Percentiles rank a stretch among this genome's conserved stretches.
Evolutionary conservation across 2,797 vertebrate species (phyloP).

Genomic region (Artibeus lituratus): DNA sequence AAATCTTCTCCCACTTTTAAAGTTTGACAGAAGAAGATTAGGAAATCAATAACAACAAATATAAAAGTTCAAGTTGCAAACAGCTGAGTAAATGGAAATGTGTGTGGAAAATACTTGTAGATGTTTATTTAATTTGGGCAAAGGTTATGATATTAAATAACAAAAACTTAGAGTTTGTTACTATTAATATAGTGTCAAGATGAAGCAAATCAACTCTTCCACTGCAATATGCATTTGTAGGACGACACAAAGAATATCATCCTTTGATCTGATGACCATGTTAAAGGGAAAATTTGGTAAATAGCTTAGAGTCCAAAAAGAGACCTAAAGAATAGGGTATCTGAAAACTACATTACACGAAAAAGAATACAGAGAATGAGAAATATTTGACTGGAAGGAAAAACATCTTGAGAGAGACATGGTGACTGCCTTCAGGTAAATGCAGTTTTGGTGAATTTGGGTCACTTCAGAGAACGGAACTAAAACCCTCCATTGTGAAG

Average conservation of each 20-base stretch:
- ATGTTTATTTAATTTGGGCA: slow-evolving; percentile 2
- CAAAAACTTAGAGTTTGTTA: background rate
- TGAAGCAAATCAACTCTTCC: background rate
- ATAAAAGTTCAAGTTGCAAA: background rate
- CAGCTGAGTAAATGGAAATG: background rate
- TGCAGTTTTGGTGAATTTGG: background rate
- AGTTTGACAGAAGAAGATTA: background rate
- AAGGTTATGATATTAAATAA: background rate
- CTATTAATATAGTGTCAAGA: background rate
- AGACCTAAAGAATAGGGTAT: background rate
- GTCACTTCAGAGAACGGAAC: background rate
- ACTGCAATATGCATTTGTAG: background rate
- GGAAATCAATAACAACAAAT: background rate
- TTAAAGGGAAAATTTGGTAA: background rate
- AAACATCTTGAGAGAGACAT: background rate
- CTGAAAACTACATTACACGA: background rate
- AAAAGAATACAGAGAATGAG: background rate
- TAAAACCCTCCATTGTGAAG: background rate
- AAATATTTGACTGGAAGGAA: background rate
- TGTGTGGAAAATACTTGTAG: background rate
- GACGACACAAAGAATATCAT: background rate
- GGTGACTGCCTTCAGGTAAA: background rate
- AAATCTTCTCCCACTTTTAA: background rate
- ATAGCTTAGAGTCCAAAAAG: background rate
- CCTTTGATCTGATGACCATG: background rate